These are phyloP conservation scores for Cepaea hortensis DNA, from an alignment of 2,888 invertebrate species.

Conservation along the genomic window DNA sequence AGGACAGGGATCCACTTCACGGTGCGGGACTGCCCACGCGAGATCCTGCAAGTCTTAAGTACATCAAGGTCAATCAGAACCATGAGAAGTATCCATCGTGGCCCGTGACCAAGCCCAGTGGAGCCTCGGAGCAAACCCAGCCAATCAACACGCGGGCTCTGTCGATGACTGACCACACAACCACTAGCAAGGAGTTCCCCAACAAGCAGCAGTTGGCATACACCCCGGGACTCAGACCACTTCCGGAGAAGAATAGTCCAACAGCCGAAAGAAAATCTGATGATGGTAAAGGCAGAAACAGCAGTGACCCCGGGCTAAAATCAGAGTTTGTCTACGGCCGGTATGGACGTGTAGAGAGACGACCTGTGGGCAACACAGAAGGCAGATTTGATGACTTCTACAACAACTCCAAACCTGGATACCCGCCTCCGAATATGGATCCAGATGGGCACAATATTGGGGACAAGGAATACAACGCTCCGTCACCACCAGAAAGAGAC, in stretches of 20 bases:
- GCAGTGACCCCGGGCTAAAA: slow-evolving; percentile 69
- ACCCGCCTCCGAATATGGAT: slow-evolving; percentile 78
- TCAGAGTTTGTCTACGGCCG: slow-evolving; percentile 57
- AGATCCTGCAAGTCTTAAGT: slow-evolving; percentile 83
- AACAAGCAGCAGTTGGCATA: slow-evolving; percentile 65
- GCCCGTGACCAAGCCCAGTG: slow-evolving; percentile 82
- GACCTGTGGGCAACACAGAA: slow-evolving; percentile 54
- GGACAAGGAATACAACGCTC: slow-evolving; percentile 83
- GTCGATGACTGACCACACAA: slow-evolving; percentile 85
- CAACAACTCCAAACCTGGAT: slow-evolving; percentile 66
- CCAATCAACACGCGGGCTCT: slow-evolving; percentile 82
- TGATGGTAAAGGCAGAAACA: slow-evolving; percentile 59
- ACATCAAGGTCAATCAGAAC: slow-evolving; percentile 82
- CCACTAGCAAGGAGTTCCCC: slow-evolving; percentile 84
- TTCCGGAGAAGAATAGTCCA: slow-evolving; percentile 80
- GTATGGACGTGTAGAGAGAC: slow-evolving; percentile 53
- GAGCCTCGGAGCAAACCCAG: slow-evolving; percentile 53
- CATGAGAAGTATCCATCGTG: slow-evolving; percentile 87
- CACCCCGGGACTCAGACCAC: slow-evolving; percentile 65
- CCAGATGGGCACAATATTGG: slow-evolving; percentile 81
- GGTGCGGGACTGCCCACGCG: slow-evolving; percentile 78
- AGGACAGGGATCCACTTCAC: slow-evolving; percentile 40
- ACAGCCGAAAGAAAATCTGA: slow-evolving; percentile 59
- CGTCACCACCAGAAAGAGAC: slow-evolving; percentile 85
- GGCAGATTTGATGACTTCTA: slow-evolving; percentile 63